Percentiles rank a stretch among this genome's conserved stretches.
These are phyloP conservation scores for Hypsibius dujardini DNA, from an alignment of 1,140 invertebrate species.

Conservation along the genomic window DNA sequence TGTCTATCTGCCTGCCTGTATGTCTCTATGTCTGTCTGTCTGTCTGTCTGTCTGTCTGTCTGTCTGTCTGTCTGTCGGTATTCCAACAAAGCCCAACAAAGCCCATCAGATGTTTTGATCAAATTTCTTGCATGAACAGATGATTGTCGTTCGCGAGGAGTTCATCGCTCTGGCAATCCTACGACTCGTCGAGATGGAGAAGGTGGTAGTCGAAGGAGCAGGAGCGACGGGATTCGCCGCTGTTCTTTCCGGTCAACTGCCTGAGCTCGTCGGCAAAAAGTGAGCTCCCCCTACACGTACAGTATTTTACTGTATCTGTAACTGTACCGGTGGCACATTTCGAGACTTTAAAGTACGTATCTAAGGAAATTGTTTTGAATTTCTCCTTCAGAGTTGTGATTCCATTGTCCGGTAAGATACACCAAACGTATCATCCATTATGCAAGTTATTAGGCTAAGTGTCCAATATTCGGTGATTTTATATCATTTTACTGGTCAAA, in stretches of 20 bases:
- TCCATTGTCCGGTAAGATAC: background rate
- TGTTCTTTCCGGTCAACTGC: constrained; percentile 57
- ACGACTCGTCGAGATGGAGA: constrained; percentile 66
- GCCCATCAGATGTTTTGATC: no score
- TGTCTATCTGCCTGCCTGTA: no score
- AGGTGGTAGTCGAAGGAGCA: constrained; percentile 79
- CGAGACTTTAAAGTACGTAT: no score
- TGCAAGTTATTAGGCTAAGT: constrained; percentile 45
- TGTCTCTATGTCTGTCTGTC: no score
- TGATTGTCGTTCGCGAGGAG: constrained; percentile 32
- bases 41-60: no score
- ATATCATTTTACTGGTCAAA: no score
- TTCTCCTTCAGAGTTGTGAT: no score
- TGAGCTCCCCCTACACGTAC: constrained; percentile 29
- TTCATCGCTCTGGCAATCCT: constrained; percentile 69
- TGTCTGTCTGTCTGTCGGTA: no score
- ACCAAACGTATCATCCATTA: background rate
- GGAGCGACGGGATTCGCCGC: constrained; percentile 71
- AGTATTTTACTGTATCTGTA: no score
- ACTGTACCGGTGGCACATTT: no score
- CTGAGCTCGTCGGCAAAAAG: constrained; percentile 69
- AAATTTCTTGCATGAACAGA: background rate
- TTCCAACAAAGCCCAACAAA: no score
- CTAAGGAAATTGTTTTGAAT: no score
- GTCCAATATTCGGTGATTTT: constrained; percentile 34